Percentiles rank a stretch among this genome's conserved stretches.
Evolutionary conservation across 2,113 vertebrate genomes (phyloP).

Genomic region (Chaetodon auriga): DNA sequence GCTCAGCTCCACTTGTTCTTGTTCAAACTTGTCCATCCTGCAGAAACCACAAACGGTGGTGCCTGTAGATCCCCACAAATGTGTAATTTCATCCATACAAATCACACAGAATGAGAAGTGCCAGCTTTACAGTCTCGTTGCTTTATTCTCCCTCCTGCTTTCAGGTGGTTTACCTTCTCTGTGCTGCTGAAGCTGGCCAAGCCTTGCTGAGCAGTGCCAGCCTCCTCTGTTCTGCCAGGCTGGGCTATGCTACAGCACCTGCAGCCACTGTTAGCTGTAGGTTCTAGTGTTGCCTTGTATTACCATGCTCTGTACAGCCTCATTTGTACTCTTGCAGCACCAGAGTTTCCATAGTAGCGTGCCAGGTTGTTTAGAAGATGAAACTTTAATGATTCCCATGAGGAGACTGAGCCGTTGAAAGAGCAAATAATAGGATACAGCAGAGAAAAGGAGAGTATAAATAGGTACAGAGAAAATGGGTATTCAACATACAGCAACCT

Average conservation of each 20-base stretch:
- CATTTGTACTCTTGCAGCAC: neutral
- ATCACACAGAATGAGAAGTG: neutral
- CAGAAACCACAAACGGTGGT: neutral
- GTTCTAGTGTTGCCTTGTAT: constrained; percentile 27
- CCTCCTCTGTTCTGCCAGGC: constrained; percentile 15
- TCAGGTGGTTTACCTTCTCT: constrained; percentile 74
- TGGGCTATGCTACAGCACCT: constrained; percentile 16
- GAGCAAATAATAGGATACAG: constrained; percentile 38
- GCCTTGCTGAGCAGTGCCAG: constrained; percentile 39
- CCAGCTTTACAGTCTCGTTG: constrained; percentile 28
- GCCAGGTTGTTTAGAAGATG: constrained; percentile 47
- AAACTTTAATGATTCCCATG: constrained; percentile 60
- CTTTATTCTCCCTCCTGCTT: constrained; percentile 63
- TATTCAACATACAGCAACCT: constrained; percentile 1
- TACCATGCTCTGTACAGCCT: constrained; percentile 4
- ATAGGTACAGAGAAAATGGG: neutral
- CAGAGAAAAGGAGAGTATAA: constrained; percentile 17
- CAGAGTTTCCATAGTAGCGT: constrained; percentile 54
- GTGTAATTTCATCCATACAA: neutral
- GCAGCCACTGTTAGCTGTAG: constrained; percentile 21
- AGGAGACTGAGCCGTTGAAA: constrained; percentile 18
- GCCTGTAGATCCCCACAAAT: neutral
- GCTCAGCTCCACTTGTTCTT: neutral
- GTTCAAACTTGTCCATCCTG: neutral
- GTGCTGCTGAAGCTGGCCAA: constrained; percentile 39